Percentiles rank a stretch among this genome's conserved stretches.
phyloP scores from a whole-genome alignment of 2,113 vertebrate genomes.

The Campylorhamphus procurvoides region DNA sequence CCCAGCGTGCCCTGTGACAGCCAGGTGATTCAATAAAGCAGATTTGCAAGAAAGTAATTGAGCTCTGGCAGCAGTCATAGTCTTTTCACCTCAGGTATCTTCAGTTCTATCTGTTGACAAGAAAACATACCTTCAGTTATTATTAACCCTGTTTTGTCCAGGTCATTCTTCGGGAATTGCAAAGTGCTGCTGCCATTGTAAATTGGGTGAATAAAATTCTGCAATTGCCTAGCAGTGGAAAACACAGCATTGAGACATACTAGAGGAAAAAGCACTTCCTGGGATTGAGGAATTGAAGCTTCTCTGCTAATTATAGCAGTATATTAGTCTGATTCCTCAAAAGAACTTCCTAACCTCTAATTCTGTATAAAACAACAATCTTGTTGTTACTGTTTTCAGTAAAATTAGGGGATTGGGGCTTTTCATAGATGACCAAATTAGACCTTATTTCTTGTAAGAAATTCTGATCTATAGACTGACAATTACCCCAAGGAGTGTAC shows the following conservation, averaged over 20 bases:
- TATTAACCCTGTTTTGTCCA: background rate
- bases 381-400: background rate
- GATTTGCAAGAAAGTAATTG: background rate
- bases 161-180: background rate
- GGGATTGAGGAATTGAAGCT: background rate
- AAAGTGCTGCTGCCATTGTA: background rate
- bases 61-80: background rate
- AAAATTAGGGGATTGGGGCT: background rate
- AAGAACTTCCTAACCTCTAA: background rate
- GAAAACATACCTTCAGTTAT: background rate
- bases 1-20: background rate
- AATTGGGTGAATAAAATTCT: background rate
- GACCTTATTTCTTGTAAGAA: background rate
- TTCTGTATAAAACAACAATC: background rate
- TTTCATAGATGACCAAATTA: background rate
- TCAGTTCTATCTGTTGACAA: background rate
- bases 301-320: background rate
- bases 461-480: background rate
- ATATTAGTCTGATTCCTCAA: background rate
- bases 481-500: background rate
- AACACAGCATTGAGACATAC: background rate
- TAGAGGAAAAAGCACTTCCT: background rate
- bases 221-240: background rate
- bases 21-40: background rate
- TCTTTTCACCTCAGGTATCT: background rate